Percentiles rank a stretch among this genome's conserved stretches.
Evolutionary conservation across 1,140 invertebrate species (phyloP).

Genomic region (Myzus persicae): DNA sequence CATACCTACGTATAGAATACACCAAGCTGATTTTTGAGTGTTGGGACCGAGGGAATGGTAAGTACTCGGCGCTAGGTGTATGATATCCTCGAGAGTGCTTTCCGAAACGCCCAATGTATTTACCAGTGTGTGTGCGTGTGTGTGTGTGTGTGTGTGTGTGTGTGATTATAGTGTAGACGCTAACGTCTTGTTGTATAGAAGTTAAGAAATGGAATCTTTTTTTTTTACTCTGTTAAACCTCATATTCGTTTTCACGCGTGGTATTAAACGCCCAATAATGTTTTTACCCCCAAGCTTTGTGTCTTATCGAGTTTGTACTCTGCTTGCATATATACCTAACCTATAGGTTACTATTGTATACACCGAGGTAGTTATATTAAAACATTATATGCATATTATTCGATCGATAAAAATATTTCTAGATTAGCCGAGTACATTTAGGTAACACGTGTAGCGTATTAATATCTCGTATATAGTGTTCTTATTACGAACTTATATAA

Average conservation of each 20-base stretch:
- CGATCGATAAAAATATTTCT: not conserved
- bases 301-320: not conserved
- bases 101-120: not conserved
- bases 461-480: too few relatives aligned
- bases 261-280: not conserved
- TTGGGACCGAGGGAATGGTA: not conserved
- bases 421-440: not conserved
- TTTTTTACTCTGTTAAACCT: not conserved
- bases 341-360: not conserved
- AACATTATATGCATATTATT: not conserved
- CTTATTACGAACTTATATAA: too few relatives aligned
- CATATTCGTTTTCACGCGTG: not conserved
- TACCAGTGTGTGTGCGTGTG: too few relatives aligned
- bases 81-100: not conserved
- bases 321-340: not conserved
- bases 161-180: not conserved
- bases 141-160: not conserved
- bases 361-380: not conserved
- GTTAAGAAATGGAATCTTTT: slow-evolving; percentile 7
- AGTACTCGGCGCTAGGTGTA: not conserved
- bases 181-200: not conserved
- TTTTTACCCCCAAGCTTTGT: not conserved
- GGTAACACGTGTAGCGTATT: not conserved
- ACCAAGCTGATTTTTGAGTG: too few relatives aligned
- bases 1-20: not conserved